A percentile compares a stretch with the other conserved stretches of the same genome.
Evolutionary conservation across 2,113 vertebrate genomes (phyloP).

Genomic region (Cepphus grylle): DNA sequence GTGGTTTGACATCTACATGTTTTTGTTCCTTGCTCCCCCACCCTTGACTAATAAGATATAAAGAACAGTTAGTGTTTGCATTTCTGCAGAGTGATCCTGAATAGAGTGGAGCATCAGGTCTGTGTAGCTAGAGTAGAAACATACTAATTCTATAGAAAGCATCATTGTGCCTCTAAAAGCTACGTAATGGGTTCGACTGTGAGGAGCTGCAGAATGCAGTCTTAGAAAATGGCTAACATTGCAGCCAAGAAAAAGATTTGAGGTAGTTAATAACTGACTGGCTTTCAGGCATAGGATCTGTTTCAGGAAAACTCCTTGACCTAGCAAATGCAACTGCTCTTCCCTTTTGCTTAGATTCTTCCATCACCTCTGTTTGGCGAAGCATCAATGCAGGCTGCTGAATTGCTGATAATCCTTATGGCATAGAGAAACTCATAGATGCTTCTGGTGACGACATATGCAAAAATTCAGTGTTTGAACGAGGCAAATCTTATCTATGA

Average conservation of each 20-base stretch:
- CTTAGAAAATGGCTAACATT: neutral
- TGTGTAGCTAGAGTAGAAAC: neutral
- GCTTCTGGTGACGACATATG: neutral
- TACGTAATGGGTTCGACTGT: neutral
- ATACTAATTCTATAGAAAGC: neutral
- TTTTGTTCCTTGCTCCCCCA: neutral
- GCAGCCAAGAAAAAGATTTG: neutral
- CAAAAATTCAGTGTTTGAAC: neutral
- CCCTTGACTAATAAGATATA: neutral
- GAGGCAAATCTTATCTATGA: neutral
- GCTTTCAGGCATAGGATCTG: neutral
- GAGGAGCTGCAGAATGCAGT: neutral
- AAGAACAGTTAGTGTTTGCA: neutral
- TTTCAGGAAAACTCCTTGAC: neutral
- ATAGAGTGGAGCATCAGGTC: neutral
- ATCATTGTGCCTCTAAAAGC: neutral
- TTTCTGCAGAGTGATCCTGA: neutral
- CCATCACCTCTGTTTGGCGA: neutral
- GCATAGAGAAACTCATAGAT: neutral
- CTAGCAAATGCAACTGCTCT: neutral
- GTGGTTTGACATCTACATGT: neutral
- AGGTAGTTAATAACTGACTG: neutral
- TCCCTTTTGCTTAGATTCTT: neutral
- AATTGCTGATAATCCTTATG: neutral
- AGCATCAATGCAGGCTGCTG: neutral